These are phyloP conservation scores for Sebastolobus altivelis DNA, from an alignment of 2,797 vertebrate genomes.

Conservation along the genomic window DNA sequence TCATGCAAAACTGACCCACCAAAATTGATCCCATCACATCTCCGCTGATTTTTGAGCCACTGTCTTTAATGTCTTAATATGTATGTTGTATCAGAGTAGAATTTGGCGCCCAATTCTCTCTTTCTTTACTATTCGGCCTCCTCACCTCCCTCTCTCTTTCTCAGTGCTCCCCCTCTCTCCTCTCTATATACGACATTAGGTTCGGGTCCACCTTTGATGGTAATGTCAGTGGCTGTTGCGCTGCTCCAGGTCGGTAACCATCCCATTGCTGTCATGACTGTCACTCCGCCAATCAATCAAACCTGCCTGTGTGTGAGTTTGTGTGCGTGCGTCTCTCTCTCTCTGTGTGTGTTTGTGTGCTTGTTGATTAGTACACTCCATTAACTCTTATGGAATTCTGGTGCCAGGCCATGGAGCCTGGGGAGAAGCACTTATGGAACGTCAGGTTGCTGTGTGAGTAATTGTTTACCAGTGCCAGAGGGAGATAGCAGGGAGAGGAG, in stretches of 20 bases:
- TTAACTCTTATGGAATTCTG: conserved; percentile 73
- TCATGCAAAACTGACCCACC: neutral
- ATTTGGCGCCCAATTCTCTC: neutral
- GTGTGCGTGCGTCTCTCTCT: conserved; percentile 11
- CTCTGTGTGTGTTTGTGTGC: conserved; percentile 3
- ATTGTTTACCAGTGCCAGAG: conserved; percentile 71
- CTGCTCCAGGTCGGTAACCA: conserved; percentile 60
- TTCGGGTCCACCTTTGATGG: conserved; percentile 48
- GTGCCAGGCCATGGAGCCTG: conserved; percentile 40
- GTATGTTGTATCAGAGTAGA: neutral
- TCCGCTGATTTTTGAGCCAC: neutral
- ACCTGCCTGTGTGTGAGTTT: conserved; percentile 32
- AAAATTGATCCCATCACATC: neutral
- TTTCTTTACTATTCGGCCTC: neutral
- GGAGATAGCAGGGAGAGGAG: conserved; percentile 26
- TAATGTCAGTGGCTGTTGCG: conserved; percentile 52
- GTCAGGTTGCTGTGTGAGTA: conserved; percentile 70
- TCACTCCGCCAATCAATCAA: conserved; percentile 78
- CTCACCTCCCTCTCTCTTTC: neutral
- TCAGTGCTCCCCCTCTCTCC: neutral
- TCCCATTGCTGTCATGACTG: conserved; percentile 66
- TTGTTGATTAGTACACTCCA: conserved; percentile 75
- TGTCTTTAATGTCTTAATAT: neutral
- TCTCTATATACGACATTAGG: conserved; percentile 2
- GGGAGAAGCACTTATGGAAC: conserved; percentile 70